Conservation (phyloP, 2,888 invertebrate species). For the Anagyrus pseudococci region DNA sequence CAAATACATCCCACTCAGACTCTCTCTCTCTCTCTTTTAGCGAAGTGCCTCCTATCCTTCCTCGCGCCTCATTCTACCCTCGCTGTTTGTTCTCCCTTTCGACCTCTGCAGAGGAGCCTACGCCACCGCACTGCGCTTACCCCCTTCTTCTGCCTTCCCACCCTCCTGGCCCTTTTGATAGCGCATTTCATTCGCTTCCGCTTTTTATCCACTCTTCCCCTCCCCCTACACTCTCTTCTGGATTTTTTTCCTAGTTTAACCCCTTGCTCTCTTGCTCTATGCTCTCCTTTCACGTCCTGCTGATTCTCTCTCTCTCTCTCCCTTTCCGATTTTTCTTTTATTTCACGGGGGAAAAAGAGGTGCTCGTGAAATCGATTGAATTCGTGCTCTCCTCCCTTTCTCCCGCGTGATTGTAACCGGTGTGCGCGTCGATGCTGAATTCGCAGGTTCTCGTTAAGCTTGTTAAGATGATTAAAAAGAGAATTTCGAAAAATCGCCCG, state of each 20-base stretch:
- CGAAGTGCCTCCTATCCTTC: conserved; percentile 7
- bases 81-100: too few species aligned
- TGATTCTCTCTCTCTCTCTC: neutral
- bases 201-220: conserved; percentile 8
- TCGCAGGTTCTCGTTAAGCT: too few species aligned
- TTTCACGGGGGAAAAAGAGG: neutral
- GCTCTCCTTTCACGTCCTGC: too few species aligned
- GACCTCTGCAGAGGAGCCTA: neutral
- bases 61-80: neutral
- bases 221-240: too few species aligned
- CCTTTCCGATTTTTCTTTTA: conserved; percentile 16
- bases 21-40: too few species aligned
- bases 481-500: too few species aligned
- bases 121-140: neutral
- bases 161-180: neutral
- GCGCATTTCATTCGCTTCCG: neutral
- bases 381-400: too few species aligned
- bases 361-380: too few species aligned
- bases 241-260: neutral
- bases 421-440: too few species aligned
- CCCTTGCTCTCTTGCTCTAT: neutral
- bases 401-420: too few species aligned
- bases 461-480: too few species aligned
- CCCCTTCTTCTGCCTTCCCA: too few species aligned
- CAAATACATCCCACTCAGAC: conserved; percentile 32